phyloP scores from a whole-genome alignment of 1,140 invertebrate species.

The Sarcophaga bullata region DNA sequence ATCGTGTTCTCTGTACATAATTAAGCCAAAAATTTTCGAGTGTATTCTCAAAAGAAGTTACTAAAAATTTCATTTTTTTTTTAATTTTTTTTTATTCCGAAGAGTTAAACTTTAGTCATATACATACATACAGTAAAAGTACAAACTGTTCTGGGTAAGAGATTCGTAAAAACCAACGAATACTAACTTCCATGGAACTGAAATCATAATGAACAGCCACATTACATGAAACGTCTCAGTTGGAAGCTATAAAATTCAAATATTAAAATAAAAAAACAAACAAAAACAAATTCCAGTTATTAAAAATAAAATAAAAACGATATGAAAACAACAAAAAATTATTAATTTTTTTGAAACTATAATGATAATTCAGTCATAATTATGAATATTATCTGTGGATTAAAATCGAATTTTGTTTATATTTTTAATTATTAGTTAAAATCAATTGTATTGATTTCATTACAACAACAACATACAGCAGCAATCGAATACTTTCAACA shows the following conservation, averaged over 20 bases:
- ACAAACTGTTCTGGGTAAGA: neutral
- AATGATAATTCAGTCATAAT: conserved; percentile 11
- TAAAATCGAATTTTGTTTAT: neutral
- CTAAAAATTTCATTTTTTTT: too few species aligned
- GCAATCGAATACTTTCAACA: too few species aligned
- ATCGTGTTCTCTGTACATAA: too few species aligned
- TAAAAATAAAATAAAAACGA: neutral
- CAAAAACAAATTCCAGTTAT: neutral
- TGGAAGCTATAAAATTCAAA: neutral
- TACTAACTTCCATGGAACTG: neutral
- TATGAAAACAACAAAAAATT: neutral
- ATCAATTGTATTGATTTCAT: conserved; percentile 1
- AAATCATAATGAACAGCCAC: neutral
- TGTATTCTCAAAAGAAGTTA: too few species aligned
- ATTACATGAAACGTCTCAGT: neutral
- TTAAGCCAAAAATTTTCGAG: too few species aligned
- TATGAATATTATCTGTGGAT: conserved; percentile 11
- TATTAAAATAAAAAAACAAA: too few species aligned
- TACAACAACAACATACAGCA: neutral
- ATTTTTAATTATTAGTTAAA: neutral
- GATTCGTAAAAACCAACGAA: neutral
- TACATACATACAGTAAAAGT: too few species aligned
- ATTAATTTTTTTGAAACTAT: neutral
- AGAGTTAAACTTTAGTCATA: too few species aligned
- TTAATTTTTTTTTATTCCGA: too few species aligned